Conservation (phyloP, 2,797 vertebrate genomes). For the Silurus lanzhouensis region DNA sequence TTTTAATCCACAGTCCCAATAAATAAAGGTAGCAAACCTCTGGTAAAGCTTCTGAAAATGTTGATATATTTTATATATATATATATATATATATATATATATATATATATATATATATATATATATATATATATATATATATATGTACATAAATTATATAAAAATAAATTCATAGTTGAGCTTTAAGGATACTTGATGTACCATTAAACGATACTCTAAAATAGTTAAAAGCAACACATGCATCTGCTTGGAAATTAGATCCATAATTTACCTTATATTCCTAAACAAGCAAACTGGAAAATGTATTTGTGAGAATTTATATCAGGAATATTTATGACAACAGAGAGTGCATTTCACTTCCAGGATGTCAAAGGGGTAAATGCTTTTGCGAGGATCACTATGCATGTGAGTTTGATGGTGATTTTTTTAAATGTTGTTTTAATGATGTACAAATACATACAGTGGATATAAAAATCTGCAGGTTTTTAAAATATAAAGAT, state of each 20-base stretch:
- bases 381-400: neutral
- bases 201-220: neutral
- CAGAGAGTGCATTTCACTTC: neutral
- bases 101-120: no score
- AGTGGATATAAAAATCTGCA: no score
- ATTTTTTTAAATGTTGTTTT: no score
- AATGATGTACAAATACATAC: no score
- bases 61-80: neutral
- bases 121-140: no score
- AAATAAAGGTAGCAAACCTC: no score
- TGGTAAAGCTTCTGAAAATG: neutral
- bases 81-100: no score
- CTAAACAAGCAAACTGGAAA: neutral
- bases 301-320: neutral
- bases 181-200: neutral
- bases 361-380: neutral
- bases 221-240: neutral
- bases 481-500: no score
- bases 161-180: neutral
- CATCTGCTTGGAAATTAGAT: neutral
- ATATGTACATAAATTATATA: neutral
- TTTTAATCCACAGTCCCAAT: neutral
- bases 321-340: neutral
- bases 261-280: neutral
- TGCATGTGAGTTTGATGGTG: neutral